These are phyloP conservation scores for Drosophila lutescens DNA, from an alignment of 2,888 invertebrate genomes.

Conservation along the genomic window DNA sequence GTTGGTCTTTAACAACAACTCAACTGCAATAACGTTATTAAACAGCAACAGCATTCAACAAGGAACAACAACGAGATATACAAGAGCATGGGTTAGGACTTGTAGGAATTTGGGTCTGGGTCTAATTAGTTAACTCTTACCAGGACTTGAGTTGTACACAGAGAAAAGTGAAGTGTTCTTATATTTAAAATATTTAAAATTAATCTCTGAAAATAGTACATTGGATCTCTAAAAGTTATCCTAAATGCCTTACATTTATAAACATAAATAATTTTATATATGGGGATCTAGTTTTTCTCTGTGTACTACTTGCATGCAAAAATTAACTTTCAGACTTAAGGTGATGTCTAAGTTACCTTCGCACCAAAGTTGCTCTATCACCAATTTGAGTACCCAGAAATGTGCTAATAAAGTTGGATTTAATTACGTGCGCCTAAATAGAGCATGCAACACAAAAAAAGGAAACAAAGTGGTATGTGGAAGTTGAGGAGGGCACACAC, in stretches of 20 bases:
- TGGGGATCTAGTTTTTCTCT: not conserved
- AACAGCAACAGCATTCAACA: slow-evolving; percentile 43
- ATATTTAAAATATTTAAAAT: not conserved
- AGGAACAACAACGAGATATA: slow-evolving; percentile 36
- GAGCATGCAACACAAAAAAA: slow-evolving; percentile 50
- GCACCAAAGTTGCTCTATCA: slow-evolving; percentile 24
- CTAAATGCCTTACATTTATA: not conserved
- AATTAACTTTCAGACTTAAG: slow-evolving; percentile 8
- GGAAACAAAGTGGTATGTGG: slow-evolving; percentile 2
- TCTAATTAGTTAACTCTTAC: slow-evolving; percentile 27
- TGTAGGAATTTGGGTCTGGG: slow-evolving; percentile 6
- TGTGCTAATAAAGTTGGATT: slow-evolving; percentile 77
- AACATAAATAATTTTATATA: too few species aligned
- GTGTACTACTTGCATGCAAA: slow-evolving; percentile 30
- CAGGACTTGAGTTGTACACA: slow-evolving; percentile 4
- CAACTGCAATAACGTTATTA: slow-evolving; percentile 62
- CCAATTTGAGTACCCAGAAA: slow-evolving; percentile 48
- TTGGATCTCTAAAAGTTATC: not conserved
- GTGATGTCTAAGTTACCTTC: slow-evolving; percentile 24
- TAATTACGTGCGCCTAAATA: slow-evolving; percentile 72
- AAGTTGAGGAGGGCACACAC: slow-evolving; percentile 14
- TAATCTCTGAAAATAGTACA: not conserved
- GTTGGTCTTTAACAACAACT: slow-evolving; percentile 64
- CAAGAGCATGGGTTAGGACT: slow-evolving; percentile 18
- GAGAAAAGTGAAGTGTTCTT: not conserved